A percentile compares a stretch with the other conserved stretches of the same genome.
phyloP scores from a whole-genome alignment of 2,113 vertebrate genomes.

The Rhombomys opimus region DNA sequence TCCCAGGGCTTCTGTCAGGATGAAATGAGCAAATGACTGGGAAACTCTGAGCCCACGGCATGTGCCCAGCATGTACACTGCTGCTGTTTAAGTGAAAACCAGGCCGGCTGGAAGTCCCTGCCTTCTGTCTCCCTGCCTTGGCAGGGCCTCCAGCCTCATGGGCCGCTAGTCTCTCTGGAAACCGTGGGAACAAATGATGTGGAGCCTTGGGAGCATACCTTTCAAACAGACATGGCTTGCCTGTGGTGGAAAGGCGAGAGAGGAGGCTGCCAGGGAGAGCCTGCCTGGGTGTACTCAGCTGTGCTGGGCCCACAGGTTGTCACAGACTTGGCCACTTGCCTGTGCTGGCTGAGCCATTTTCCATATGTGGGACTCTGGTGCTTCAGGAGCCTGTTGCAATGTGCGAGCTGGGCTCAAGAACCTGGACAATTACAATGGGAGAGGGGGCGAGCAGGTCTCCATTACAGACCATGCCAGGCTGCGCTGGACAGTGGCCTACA shows the following conservation, averaged over 20 bases:
- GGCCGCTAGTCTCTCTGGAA: background rate
- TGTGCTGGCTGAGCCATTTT: background rate
- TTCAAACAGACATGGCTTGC: conserved; percentile 40
- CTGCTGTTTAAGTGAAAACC: background rate
- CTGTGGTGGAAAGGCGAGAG: background rate
- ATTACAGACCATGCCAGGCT: background rate
- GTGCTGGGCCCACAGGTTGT: background rate
- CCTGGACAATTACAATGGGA: too few relatives aligned
- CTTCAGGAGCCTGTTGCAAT: background rate
- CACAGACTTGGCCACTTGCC: background rate
- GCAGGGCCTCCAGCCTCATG: background rate
- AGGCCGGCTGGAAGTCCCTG: background rate
- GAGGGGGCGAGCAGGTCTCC: too few relatives aligned
- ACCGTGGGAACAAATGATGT: background rate
- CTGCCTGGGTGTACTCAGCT: background rate
- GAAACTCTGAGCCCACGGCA: background rate
- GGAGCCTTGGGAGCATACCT: background rate
- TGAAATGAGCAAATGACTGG: background rate
- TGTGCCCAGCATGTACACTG: background rate
- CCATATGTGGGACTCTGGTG: fast-evolving
- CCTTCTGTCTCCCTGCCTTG: background rate
- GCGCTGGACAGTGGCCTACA: background rate
- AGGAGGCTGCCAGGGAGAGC: conserved; percentile 16
- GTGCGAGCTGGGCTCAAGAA: background rate
- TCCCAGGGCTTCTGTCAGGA: background rate